Percentiles rank a stretch among this genome's conserved stretches.
These are phyloP conservation scores for Chinchilla lanigera DNA, from an alignment of 2,113 vertebrate species.

Conservation along the genomic window DNA sequence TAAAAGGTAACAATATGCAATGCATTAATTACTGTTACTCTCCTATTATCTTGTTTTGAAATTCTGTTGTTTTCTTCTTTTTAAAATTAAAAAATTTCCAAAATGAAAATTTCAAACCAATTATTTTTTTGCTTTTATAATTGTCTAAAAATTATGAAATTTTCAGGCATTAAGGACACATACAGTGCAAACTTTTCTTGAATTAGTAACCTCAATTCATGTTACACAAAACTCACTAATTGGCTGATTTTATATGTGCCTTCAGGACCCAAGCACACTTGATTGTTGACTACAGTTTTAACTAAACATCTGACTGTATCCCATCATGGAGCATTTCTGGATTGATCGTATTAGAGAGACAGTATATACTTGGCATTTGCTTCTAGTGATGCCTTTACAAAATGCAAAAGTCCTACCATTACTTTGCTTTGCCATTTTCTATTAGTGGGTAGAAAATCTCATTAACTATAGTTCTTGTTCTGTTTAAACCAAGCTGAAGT, in stretches of 20 bases:
- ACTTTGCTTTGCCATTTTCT: background rate
- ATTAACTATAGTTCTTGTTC: background rate
- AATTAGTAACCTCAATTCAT: background rate
- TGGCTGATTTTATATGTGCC: background rate
- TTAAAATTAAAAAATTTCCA: background rate
- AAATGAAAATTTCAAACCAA: constrained; percentile 19
- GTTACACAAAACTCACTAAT: background rate
- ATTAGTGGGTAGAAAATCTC: background rate
- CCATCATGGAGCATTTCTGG: background rate
- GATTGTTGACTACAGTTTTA: background rate
- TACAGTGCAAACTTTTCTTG: background rate
- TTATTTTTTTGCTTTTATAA: background rate
- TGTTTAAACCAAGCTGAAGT: constrained; percentile 52
- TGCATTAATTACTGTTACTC: background rate
- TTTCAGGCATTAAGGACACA: background rate
- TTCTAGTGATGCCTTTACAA: background rate
- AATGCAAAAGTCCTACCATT: background rate
- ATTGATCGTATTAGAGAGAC: background rate
- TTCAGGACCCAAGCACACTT: background rate
- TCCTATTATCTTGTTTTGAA: background rate
- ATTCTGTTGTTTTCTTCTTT: background rate
- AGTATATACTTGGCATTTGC: background rate
- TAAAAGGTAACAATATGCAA: background rate
- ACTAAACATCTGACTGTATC: background rate
- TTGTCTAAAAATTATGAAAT: background rate